phyloP scores from a whole-genome alignment of 2,113 vertebrate genomes.

The Himantopus leucocephalus region DNA sequence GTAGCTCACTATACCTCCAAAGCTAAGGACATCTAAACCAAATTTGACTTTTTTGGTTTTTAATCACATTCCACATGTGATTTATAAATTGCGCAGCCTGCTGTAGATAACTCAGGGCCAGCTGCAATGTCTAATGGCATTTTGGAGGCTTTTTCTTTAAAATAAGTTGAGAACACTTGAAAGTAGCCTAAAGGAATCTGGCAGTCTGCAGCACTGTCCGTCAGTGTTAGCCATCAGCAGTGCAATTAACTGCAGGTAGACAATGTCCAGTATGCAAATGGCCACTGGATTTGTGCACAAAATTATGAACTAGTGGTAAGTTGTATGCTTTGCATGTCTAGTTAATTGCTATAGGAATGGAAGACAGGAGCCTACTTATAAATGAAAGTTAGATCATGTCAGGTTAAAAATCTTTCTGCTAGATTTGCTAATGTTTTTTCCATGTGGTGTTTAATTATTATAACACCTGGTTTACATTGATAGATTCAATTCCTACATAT shows the following conservation, averaged over 20 bases:
- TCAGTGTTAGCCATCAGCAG: not conserved
- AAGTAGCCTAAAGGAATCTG: not conserved
- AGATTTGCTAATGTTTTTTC: not conserved
- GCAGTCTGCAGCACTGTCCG: not conserved
- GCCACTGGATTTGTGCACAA: not conserved
- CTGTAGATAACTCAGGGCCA: slow-evolving; percentile 13
- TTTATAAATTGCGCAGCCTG: slow-evolving; percentile 11
- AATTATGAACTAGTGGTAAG: not conserved
- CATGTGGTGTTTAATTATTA: not conserved
- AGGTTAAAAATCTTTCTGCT: not conserved
- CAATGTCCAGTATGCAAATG: not conserved
- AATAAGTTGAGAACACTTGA: not conserved
- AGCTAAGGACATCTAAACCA: not conserved
- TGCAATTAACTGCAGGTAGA: not conserved
- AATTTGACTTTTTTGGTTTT: not conserved
- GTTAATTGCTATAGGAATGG: not conserved
- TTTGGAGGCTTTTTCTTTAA: not conserved
- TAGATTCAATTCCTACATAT: not conserved
- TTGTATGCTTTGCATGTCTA: not conserved
- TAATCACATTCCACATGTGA: slow-evolving; percentile 5
- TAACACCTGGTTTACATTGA: not conserved
- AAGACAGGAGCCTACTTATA: not conserved
- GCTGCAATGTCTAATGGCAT: not conserved
- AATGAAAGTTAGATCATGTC: not conserved
- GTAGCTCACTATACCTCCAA: slow-evolving; percentile 47